phyloP scores from a whole-genome alignment of 2,113 vertebrate genomes.

The Thunnus thynnus region DNA sequence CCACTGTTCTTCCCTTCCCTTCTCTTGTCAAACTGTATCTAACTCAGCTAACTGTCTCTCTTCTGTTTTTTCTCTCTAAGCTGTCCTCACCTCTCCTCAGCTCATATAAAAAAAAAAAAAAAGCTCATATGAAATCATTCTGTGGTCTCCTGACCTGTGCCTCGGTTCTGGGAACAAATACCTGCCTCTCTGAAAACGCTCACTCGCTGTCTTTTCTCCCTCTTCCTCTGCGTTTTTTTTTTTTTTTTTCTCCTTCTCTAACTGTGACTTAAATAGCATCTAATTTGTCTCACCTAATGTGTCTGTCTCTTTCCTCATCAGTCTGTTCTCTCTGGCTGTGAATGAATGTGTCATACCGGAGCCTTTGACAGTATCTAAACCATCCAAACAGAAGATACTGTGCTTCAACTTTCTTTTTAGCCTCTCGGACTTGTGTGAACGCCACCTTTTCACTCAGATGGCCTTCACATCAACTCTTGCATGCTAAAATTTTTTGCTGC shows the following conservation, averaged over 20 bases:
- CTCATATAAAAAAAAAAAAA: slow-evolving; percentile 55
- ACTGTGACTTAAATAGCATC: slow-evolving; percentile 39
- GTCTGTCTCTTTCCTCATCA: slow-evolving; percentile 47
- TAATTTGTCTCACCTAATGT: slow-evolving; percentile 39
- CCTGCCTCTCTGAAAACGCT: slow-evolving; percentile 52
- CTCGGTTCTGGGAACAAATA: slow-evolving; percentile 54
- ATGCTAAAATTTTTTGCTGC: slow-evolving; percentile 76
- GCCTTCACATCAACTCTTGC: slow-evolving; percentile 87
- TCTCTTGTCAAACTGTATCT: slow-evolving; percentile 62
- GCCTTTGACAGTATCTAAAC: slow-evolving; percentile 56
- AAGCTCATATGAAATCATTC: slow-evolving; percentile 69
- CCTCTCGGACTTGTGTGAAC: slow-evolving; percentile 65
- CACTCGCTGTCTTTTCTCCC: slow-evolving; percentile 31
- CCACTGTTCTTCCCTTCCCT: slow-evolving; percentile 21
- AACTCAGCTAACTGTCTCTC: slow-evolving; percentile 71
- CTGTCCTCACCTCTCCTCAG: slow-evolving; percentile 67
- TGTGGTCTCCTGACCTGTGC: slow-evolving; percentile 59
- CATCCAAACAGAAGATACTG: slow-evolving; percentile 48
- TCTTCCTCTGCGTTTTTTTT: background rate
- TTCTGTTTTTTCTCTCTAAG: slow-evolving; percentile 75
- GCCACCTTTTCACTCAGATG: slow-evolving; percentile 45
- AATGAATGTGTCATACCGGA: slow-evolving; percentile 39
- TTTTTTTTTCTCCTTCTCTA: slow-evolving; percentile 57
- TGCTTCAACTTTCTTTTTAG: slow-evolving; percentile 33
- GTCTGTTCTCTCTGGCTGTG: slow-evolving; percentile 50